phyloP scores from a whole-genome alignment of 2,888 invertebrate species.

The Acanthosoma haemorrhoidale region DNA sequence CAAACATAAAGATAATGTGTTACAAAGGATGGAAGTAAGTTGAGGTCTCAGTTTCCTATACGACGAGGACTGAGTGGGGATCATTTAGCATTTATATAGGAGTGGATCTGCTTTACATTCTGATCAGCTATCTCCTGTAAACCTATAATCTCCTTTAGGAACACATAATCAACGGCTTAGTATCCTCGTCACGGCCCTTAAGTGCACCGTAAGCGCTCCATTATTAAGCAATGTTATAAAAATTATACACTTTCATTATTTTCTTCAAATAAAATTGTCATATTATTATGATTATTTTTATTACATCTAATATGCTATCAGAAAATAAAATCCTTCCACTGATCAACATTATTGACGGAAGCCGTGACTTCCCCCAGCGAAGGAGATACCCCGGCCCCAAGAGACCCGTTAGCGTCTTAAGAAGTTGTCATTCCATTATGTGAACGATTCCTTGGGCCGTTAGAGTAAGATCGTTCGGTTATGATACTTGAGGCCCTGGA shows the following conservation, averaged over 20 bases:
- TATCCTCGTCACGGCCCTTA: not conserved
- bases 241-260: too few relatives aligned
- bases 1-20: too few relatives aligned
- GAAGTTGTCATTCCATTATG: not conserved
- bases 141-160: constrained; percentile 9
- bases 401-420: not conserved
- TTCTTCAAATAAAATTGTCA: too few relatives aligned
- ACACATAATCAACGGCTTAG: not conserved
- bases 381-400: not conserved
- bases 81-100: constrained; percentile 12
- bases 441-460: not conserved
- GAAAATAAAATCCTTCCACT: not conserved
- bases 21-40: too few relatives aligned
- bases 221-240: too few relatives aligned
- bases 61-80: not conserved
- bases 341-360: not conserved
- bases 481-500: too few relatives aligned
- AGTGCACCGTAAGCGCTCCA: too few relatives aligned
- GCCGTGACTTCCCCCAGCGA: not conserved
- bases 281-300: too few relatives aligned
- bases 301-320: not conserved
- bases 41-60: too few relatives aligned
- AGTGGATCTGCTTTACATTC: constrained; percentile 7
- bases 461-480: not conserved
- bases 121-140: not conserved